Conservation (phyloP, 2,797 vertebrate species). For the Periparus ater region DNA sequence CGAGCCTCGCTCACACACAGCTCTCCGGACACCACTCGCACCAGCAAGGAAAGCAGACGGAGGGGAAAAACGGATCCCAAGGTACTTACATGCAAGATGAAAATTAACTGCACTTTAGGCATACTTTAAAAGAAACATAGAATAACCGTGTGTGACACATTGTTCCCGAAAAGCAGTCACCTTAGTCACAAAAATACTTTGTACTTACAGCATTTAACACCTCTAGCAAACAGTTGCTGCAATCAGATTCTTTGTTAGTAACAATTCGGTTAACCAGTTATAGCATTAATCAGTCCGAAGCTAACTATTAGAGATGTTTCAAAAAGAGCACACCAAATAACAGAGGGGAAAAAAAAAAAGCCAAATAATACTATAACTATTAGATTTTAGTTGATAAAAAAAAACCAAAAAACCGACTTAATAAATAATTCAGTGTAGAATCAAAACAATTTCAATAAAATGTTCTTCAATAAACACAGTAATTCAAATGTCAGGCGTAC, state of each 20-base stretch:
- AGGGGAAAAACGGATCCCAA: background rate
- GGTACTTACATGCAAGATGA: conserved; percentile 1
- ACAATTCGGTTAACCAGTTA: background rate
- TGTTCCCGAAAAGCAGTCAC: background rate
- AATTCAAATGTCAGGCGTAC: background rate
- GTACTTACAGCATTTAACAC: background rate
- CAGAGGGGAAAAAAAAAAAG: background rate
- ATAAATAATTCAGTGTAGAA: background rate
- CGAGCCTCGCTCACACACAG: background rate
- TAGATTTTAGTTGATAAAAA: background rate
- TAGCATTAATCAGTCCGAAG: background rate
- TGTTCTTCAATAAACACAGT: background rate
- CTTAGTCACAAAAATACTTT: background rate
- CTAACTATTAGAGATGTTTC: background rate
- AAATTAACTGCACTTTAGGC: conserved; percentile 34
- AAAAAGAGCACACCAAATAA: background rate
- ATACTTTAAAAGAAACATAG: conserved; percentile 36
- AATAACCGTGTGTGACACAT: background rate
- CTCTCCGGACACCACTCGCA: background rate
- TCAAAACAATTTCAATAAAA: background rate
- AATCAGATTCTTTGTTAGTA: conserved; percentile 1
- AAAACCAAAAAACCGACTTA: background rate
- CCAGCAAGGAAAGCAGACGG: background rate
- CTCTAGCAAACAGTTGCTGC: conserved; percentile 15
- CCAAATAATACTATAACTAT: background rate